phyloP scores from a whole-genome alignment of 2,113 vertebrate species.

The Sterna hirundo region DNA sequence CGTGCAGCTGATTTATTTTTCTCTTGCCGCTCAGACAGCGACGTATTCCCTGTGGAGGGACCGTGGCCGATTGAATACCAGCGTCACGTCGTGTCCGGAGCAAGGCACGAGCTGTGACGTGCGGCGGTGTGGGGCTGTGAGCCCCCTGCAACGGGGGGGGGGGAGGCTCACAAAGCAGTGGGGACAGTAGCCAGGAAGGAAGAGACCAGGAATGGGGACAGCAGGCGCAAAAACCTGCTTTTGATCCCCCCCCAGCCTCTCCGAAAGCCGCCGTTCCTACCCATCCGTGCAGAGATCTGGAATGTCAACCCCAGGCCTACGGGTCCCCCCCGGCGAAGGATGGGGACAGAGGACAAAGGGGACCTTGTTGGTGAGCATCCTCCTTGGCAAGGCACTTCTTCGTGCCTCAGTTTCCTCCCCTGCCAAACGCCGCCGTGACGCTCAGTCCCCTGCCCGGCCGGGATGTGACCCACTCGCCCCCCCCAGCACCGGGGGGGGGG shows the following conservation, averaged over 20 bases:
- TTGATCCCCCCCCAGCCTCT: not conserved
- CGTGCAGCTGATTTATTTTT: not conserved
- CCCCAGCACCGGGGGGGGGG: not conserved
- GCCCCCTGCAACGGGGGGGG: not conserved
- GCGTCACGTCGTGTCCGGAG: fast-evolving
- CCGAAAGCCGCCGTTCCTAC: fast-evolving
- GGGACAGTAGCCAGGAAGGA: not conserved
- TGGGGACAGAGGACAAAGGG: constrained; percentile 74
- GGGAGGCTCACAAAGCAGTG: fast-evolving
- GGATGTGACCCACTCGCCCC: not conserved
- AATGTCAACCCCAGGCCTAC: not conserved
- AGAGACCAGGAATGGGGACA: not conserved
- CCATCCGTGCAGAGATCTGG: not conserved
- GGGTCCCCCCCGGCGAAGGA: not conserved
- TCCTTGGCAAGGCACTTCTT: fast-evolving
- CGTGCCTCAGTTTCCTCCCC: not conserved
- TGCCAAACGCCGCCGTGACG: fast-evolving
- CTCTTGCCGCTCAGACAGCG: not conserved
- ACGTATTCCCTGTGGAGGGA: not conserved
- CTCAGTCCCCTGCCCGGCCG: not conserved
- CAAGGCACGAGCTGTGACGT: not conserved
- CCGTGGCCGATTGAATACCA: not conserved
- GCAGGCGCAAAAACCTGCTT: fast-evolving
- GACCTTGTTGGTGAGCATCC: constrained; percentile 71
- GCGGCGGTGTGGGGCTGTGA: not conserved